Base-by-base conservation (phyloP, 2,888 invertebrate genomes). In the Steinernema carpocapsae region DNA sequence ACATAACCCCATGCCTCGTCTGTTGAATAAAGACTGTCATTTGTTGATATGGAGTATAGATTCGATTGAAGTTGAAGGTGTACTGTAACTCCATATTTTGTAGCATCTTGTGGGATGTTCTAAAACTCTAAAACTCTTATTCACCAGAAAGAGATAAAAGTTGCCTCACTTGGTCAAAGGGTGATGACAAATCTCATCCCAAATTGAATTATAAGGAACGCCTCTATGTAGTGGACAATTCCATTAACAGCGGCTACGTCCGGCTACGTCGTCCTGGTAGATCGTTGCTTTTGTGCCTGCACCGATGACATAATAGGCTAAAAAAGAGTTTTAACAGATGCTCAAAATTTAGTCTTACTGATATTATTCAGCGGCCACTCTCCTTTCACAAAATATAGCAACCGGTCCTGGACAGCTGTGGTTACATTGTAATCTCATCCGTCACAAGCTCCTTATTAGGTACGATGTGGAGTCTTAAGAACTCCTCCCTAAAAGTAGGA, bases 181-280 rank as follows among this genome's bases (percentile, higher is more conserved):
- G n/a, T n/a, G n/a, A n/a, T n/a, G n/a, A n/a, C n/a, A n/a, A n/a
- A n/a, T 46, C 83, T 76, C 72, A 87, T 77, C 84, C 84, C 86
- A 87, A 17, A 86, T 75, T 0, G 86, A 84, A 72, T 76, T 14
- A 76, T 88, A 88, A 0, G 88, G 87, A 6, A 88, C 86, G 19
- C 88, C 88, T 88, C 88, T 48, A 88, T 87, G 77, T 87, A 88
- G 75, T 88, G 88, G 22, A 88, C 82, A 43, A 88, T 88, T 64
- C 88, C 88, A 73, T 88, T 88, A 1, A 84, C 85, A 14, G 85
- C 87, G 4, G 88, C 87, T 10, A 88, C n/a, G n/a, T n/a, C n/a
- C n/a, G n/a, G n/a, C n/a, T n/a, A n/a, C 85, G 73, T 88, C 86
- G 48, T 88, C 87, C 82, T 82, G 82, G 74, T 83, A 80, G n/a